A percentile compares a stretch with the other conserved stretches of the same genome.
phyloP scores from a whole-genome alignment of 2,113 vertebrate species.

The Cyanocitta stelleri region DNA sequence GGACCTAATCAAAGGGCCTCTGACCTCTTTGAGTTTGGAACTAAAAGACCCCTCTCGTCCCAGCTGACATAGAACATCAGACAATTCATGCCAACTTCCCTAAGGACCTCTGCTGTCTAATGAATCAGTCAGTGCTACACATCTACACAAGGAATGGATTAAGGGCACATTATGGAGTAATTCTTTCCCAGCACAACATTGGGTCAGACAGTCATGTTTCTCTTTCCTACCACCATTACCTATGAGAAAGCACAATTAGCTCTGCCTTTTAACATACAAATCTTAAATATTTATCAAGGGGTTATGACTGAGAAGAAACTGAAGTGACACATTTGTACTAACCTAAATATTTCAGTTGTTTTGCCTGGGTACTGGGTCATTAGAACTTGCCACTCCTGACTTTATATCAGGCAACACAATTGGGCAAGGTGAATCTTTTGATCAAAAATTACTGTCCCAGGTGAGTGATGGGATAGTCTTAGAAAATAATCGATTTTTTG shows the following conservation, averaged over 20 bases:
- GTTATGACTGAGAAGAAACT: not conserved
- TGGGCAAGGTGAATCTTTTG: not conserved
- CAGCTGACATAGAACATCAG: not conserved
- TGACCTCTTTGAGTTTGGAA: not conserved
- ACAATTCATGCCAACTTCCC: not conserved
- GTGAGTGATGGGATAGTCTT: not conserved
- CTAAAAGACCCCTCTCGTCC: not conserved
- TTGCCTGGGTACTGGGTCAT: not conserved
- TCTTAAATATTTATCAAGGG: not conserved
- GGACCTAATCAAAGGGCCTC: not conserved
- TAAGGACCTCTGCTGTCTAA: not conserved
- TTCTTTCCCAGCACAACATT: not conserved
- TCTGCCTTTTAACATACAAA: not conserved
- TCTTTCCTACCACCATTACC: not conserved
- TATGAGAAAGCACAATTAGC: not conserved
- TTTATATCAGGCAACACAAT: rapidly evolving
- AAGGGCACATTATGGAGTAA: not conserved
- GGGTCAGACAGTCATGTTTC: slow-evolving; percentile 17
- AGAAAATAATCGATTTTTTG: not conserved
- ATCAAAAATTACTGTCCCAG: not conserved
- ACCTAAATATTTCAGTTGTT: not conserved
- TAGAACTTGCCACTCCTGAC: not conserved
- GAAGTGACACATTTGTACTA: not conserved
- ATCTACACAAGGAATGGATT: slow-evolving; percentile 9
- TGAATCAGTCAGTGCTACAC: not conserved